phyloP scores from a whole-genome alignment of 64 coral and sea anemone genomes.

The Actinia equina region DNA sequence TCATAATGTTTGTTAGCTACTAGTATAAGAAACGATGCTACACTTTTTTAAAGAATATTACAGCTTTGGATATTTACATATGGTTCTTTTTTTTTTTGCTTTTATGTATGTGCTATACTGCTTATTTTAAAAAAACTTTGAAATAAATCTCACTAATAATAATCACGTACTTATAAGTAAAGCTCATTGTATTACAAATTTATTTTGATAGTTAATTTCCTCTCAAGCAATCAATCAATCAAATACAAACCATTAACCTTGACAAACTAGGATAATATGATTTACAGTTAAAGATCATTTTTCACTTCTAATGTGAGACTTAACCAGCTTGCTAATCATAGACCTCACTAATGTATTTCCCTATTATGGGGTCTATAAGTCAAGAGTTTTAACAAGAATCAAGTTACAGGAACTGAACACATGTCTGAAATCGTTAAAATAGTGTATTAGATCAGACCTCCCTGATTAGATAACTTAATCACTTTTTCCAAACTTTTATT shows the following conservation, averaged over 20 bases:
- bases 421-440: background rate
- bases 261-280: background rate
- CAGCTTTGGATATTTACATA: background rate
- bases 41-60: background rate
- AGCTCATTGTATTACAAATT: background rate
- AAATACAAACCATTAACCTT: background rate
- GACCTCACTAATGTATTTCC: background rate
- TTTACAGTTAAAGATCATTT: slow-evolving; percentile 12
- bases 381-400: background rate
- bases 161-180: background rate
- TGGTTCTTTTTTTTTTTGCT: background rate
- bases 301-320: slow-evolving; percentile 3
- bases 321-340: slow-evolving; percentile 6
- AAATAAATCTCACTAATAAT: background rate
- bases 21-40: background rate
- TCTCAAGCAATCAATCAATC: background rate
- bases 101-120: background rate
- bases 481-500: no score
- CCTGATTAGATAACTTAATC: no score
- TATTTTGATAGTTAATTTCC: background rate
- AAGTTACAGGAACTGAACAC: background rate
- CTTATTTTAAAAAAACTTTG: background rate
- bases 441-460: no score
- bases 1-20: background rate
- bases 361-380: background rate